Evolutionary conservation across 2,888 invertebrate species (phyloP).

Genomic region (Unio delphinus): DNA sequence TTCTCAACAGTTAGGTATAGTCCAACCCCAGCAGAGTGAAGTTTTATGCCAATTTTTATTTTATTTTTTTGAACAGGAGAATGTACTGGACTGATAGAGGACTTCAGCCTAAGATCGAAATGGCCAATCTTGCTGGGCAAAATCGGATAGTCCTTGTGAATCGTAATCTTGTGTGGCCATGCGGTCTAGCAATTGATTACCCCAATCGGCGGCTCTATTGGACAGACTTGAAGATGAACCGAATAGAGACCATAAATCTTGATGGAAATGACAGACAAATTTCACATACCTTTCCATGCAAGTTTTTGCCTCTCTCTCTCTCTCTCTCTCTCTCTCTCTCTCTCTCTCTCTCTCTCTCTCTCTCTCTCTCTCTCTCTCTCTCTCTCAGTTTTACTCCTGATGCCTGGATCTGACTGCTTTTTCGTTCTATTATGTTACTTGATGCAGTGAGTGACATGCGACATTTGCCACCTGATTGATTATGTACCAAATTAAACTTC

Average conservation of each 20-base stretch:
- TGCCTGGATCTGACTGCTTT: too few relatives aligned
- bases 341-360: too few relatives aligned
- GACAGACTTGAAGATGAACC: constrained; percentile 81
- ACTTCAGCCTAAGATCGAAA: constrained; percentile 48
- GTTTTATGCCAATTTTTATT: too few relatives aligned
- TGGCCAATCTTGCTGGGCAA: constrained; percentile 56
- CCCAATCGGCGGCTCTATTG: constrained; percentile 85
- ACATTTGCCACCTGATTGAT: too few relatives aligned
- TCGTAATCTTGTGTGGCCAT: constrained; percentile 76
- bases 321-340: too few relatives aligned
- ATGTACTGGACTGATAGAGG: constrained; percentile 84
- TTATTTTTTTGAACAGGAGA: constrained; percentile 70
- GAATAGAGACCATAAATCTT: constrained; percentile 49
- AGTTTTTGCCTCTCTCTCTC: background rate
- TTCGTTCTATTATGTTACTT: too few relatives aligned
- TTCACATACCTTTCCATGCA: constrained; percentile 42
- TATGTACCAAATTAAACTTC: too few relatives aligned
- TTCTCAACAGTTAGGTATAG: too few relatives aligned
- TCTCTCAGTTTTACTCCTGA: too few relatives aligned
- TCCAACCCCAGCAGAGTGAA: too few relatives aligned
- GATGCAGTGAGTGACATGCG: too few relatives aligned
- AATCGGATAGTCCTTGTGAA: constrained; percentile 41
- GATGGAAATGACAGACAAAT: constrained; percentile 48
- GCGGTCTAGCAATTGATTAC: constrained; percentile 83
- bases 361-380: too few relatives aligned